Conservation (phyloP, 1,140 invertebrate genomes). For the Eurosta solidaginis region DNA sequence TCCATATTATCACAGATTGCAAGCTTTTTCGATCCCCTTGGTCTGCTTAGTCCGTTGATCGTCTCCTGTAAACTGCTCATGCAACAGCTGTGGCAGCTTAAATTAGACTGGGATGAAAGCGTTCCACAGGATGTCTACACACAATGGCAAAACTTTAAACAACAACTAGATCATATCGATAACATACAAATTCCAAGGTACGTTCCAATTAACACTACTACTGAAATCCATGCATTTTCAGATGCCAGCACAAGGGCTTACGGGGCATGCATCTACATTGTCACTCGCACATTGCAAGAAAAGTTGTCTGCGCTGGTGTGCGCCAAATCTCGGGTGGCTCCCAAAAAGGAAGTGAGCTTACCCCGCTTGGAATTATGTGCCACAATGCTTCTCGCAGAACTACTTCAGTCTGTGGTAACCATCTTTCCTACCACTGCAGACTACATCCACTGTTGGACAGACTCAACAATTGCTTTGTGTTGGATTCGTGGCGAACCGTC, state of each 20-base stretch:
- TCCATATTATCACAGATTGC: constrained; percentile 7
- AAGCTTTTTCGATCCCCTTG: neutral
- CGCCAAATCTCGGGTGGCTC: neutral
- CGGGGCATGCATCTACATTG: constrained; percentile 7
- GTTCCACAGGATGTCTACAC: neutral
- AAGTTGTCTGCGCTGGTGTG: neutral
- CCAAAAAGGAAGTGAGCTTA: neutral
- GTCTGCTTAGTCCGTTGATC: too few relatives aligned
- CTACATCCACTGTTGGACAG: constrained; percentile 29
- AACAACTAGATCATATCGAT: neutral
- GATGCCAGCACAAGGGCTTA: constrained; percentile 17
- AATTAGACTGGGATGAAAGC: constrained; percentile 16
- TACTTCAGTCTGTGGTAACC: neutral
- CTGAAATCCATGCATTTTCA: constrained; percentile 17
- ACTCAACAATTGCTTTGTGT: constrained; percentile 31
- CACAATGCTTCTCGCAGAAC: neutral
- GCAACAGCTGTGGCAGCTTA: neutral
- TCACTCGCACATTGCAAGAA: neutral
- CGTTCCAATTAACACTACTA: constrained; percentile 67
- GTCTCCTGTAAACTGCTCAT: too few relatives aligned
- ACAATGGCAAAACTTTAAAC: neutral
- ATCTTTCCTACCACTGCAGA: neutral
- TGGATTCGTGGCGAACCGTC: constrained; percentile 23
- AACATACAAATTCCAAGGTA: constrained; percentile 62
- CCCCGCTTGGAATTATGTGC: constrained; percentile 7